These are phyloP conservation scores for Alitta virens DNA, from an alignment of 2,888 invertebrate genomes.

Conservation along the genomic window DNA sequence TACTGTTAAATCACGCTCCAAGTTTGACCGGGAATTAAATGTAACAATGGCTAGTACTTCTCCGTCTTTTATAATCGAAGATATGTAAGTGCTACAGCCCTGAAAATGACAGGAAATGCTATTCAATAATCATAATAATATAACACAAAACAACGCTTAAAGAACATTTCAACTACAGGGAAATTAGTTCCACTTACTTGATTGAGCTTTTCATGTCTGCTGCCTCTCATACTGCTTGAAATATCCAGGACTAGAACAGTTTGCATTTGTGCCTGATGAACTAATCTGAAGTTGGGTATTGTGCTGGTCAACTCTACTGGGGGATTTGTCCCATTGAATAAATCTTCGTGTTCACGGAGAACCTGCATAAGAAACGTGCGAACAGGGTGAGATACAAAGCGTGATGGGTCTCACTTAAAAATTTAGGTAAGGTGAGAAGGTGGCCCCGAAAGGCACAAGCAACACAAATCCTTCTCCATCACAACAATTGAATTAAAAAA, in stretches of 20 bases:
- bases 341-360: background rate
- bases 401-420: too few species aligned
- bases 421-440: too few species aligned
- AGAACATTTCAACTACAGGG: too few species aligned
- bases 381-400: too few species aligned
- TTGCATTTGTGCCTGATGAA: constrained; percentile 9
- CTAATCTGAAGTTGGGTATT: constrained; percentile 22
- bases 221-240: constrained; percentile 25
- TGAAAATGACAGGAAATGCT: background rate
- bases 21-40: constrained; percentile 31
- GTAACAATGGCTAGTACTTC: constrained; percentile 51
- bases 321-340: too few species aligned
- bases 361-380: background rate
- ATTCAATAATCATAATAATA: too few species aligned
- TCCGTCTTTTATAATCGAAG: constrained; percentile 60
- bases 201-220: background rate
- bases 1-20: constrained; percentile 23
- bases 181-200: background rate
- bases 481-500: too few species aligned
- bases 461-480: too few species aligned
- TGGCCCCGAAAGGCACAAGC: too few species aligned
- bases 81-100: constrained; percentile 62
- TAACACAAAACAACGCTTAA: too few species aligned
- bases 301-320: constrained; percentile 19
- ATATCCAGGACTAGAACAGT: constrained; percentile 27